Evolutionary conservation across 2,888 invertebrate genomes (phyloP).

Genomic region (Lasioglossum lativentre): DNA sequence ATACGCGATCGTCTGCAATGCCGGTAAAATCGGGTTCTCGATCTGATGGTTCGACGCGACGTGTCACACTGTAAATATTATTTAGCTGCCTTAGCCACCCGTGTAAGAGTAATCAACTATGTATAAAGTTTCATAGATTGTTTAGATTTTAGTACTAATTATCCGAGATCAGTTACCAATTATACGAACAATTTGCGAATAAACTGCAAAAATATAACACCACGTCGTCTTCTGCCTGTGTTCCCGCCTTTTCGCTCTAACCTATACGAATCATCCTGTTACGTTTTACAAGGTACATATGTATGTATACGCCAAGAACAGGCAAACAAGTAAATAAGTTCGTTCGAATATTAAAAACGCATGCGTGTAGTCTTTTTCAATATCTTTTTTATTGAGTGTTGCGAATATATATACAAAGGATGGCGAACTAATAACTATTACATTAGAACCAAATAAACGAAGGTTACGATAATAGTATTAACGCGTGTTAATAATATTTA

Average conservation of each 20-base stretch:
- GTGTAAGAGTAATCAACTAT: slow-evolving; percentile 76
- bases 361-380: slow-evolving; percentile 27
- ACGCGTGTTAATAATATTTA: slow-evolving; percentile 83
- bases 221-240: background rate
- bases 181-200: slow-evolving; percentile 81
- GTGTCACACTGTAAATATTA: slow-evolving; percentile 78
- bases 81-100: slow-evolving; percentile 75
- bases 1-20: background rate
- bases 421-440: slow-evolving; percentile 83
- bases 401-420: slow-evolving; percentile 84
- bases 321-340: background rate
- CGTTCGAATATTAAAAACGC: background rate
- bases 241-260: background rate
- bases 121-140: slow-evolving; percentile 83
- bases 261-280: background rate
- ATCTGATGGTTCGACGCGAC: slow-evolving; percentile 71
- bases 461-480: slow-evolving; percentile 82
- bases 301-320: background rate
- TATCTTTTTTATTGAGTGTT: slow-evolving; percentile 82
- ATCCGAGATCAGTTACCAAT: slow-evolving; percentile 82
- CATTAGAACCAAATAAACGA: slow-evolving; percentile 84
- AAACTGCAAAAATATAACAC: slow-evolving; percentile 74
- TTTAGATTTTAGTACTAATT: slow-evolving; percentile 81
- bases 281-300: background rate
- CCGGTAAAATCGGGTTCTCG: slow-evolving; percentile 11